phyloP scores from a whole-genome alignment of 2,888 invertebrate species.

The Acronicta psi region DNA sequence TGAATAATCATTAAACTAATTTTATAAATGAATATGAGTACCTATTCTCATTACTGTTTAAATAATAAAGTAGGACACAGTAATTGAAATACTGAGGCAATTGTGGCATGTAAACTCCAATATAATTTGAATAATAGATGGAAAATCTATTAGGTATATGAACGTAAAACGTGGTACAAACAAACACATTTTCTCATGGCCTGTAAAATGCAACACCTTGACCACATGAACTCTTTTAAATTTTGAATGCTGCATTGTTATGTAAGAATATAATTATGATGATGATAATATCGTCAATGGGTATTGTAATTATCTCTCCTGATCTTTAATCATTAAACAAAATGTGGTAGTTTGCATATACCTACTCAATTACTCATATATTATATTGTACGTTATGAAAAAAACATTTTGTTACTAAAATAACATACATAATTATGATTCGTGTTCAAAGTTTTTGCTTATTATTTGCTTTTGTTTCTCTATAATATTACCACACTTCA shows the following conservation, averaged over 20 bases:
- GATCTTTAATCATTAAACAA: background rate
- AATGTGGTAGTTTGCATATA: no score
- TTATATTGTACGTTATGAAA: background rate
- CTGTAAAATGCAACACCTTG: background rate
- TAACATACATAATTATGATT: no score
- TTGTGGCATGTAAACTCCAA: no score
- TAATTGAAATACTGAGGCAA: no score
- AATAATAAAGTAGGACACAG: background rate
- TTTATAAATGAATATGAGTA: no score
- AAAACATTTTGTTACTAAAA: background rate
- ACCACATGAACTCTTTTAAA: background rate
- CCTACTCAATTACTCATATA: no score
- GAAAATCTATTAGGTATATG: background rate
- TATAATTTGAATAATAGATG: no score
- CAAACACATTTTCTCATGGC: background rate
- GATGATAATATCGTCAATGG: slow-evolving; percentile 5
- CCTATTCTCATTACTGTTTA: no score
- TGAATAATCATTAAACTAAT: background rate
- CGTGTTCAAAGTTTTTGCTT: background rate
- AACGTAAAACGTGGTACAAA: background rate
- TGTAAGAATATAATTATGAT: background rate
- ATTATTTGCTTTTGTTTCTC: background rate
- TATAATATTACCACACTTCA: background rate
- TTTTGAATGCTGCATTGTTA: background rate
- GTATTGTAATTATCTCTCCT: background rate